These are phyloP conservation scores for Candoia aspera DNA, from an alignment of 2,113 vertebrate genomes.

Conservation along the genomic window DNA sequence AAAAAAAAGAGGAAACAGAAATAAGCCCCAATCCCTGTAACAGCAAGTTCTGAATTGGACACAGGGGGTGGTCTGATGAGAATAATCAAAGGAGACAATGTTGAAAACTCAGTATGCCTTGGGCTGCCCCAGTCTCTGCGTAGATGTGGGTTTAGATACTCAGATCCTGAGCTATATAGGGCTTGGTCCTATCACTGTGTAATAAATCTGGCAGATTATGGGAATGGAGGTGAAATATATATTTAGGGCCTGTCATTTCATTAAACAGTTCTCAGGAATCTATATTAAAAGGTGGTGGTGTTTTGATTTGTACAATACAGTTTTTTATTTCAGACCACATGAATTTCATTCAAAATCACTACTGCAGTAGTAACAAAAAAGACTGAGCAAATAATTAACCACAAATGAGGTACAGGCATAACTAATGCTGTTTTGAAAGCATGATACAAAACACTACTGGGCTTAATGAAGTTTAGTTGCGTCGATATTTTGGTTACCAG, in stretches of 20 bases:
- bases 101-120: not conserved
- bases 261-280: not conserved
- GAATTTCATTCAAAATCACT: not conserved
- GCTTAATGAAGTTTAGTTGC: not conserved
- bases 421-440: not conserved
- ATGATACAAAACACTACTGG: not conserved
- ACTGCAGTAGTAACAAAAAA: not conserved
- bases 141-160: not conserved
- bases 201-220: not conserved
- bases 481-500: not conserved
- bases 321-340: not conserved
- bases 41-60: no score
- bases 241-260: not conserved
- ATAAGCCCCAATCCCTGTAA: no score
- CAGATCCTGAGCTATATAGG: not conserved
- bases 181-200: not conserved
- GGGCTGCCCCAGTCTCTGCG: not conserved
- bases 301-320: not conserved
- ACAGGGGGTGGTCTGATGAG: no score
- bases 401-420: not conserved
- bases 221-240: not conserved
- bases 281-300: not conserved
- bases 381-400: not conserved
- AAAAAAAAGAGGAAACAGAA: no score
- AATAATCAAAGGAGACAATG: not conserved